Base-by-base conservation (phyloP, 2,113 vertebrate genomes). In the Glaucidium brasilianum region DNA sequence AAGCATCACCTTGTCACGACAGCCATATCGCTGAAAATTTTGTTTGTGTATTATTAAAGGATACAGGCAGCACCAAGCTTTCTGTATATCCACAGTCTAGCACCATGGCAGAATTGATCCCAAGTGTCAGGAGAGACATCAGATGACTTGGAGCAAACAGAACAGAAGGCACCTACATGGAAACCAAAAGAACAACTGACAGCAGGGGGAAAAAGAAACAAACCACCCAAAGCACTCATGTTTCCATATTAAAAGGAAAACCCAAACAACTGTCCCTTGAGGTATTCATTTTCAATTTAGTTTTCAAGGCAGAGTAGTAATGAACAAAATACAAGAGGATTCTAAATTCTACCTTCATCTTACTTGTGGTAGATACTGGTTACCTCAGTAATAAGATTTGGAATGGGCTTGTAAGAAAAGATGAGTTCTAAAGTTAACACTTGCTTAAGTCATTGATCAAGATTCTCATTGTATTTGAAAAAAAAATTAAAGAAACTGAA, bases 81-180 rank as follows among this genome's bases (percentile, higher is more conserved):
- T 99, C 99, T 35, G 98, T 98, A 95, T 99, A 98, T 52, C 99
- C 99, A 88, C 99, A 99, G 96, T 99, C 99, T 93, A 99, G 98
- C 88, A 99, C 99, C 96, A 99, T 98, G 34, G 99, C 99, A 64
- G 99, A 99, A 97, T 99, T 99, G 97, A 99, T 98, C 29, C 99
- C 99, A 68, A 99, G 98, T 0, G 99, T 99, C 98, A 99, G 98
- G 34, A 99, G 98, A 76, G 99, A 98, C 99, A 99, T 99, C 15
- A 99, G 98, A 88, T 99, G 99, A 93, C 99, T 98, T 6, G 99
- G 99, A 84, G 99, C 99, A 94, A 99, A 99, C n/a, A 99, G 96
- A 83, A 99, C 98, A 2, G 99, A 99, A 15, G 99, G 99, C 12
- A 99, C 99, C 99, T 99, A 71, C 3, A 37, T 12, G 85, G 71